Conservation (phyloP, 2,797 vertebrate genomes). For the Psittacula derbiana region DNA sequence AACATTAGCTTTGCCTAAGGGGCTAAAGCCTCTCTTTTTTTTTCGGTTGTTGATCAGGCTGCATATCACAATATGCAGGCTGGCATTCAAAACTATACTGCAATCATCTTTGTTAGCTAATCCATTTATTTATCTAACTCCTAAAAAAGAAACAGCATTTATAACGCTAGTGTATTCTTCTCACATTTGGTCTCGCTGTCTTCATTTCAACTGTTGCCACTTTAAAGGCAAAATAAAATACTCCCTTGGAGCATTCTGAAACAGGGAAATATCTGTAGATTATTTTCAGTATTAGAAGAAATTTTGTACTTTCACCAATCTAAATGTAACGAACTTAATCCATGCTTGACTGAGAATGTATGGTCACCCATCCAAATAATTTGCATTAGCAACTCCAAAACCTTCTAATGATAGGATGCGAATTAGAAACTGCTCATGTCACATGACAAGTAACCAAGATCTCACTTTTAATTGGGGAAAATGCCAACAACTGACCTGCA, state of each 20-base stretch:
- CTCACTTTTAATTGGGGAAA: not conserved
- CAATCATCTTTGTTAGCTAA: not conserved
- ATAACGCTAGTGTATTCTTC: not conserved
- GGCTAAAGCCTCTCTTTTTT: not conserved
- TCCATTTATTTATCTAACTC: not conserved
- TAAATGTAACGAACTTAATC: not conserved
- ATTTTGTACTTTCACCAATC: not conserved
- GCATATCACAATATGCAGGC: not conserved
- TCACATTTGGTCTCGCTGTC: not conserved
- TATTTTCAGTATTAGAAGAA: not conserved
- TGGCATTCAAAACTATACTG: not conserved
- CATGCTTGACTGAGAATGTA: not conserved
- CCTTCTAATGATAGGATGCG: not conserved
- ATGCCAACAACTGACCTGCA: not conserved
- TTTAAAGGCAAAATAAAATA: not conserved
- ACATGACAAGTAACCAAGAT: not conserved
- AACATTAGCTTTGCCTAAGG: constrained; percentile 7
- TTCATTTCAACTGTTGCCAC: not conserved
- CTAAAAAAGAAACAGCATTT: not conserved
- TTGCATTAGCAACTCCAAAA: not conserved
- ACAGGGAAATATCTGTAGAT: not conserved
- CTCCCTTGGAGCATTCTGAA: not conserved
- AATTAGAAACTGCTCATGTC: not conserved
- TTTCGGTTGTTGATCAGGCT: not conserved
- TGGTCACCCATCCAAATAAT: not conserved